Evolutionary conservation across 2,113 vertebrate genomes (phyloP).

Genomic region (Dasyornis broadbenti): DNA sequence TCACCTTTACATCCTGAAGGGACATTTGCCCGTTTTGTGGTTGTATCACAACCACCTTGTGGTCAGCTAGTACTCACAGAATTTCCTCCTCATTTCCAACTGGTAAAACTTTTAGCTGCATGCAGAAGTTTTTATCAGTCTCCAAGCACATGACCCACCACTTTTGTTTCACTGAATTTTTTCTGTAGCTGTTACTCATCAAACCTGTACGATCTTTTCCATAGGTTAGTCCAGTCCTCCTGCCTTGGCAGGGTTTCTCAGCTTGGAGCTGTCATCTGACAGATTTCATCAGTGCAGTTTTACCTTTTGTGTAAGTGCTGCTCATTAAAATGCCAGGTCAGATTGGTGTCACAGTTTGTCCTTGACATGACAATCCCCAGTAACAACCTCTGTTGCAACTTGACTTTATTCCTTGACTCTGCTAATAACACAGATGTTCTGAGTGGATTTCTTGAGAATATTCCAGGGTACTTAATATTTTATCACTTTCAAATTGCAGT

Average conservation of each 20-base stretch:
- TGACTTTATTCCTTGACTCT: background rate
- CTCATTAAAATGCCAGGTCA: background rate
- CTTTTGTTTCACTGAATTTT: background rate
- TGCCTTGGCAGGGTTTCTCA: background rate
- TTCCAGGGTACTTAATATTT: background rate
- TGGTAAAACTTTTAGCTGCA: background rate
- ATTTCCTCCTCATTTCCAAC: background rate
- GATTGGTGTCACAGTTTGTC: background rate
- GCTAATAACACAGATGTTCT: background rate
- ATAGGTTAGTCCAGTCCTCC: background rate
- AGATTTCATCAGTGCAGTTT: background rate
- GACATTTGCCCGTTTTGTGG: accelerated
- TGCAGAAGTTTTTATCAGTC: background rate
- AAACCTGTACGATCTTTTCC: background rate
- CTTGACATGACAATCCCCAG: background rate
- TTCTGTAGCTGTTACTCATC: background rate
- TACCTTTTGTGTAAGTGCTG: background rate
- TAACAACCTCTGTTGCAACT: background rate
- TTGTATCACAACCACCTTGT: background rate
- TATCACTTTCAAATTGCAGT: background rate
- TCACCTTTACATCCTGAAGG: background rate
- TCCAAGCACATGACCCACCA: accelerated
- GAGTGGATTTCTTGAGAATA: background rate
- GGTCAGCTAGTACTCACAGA: background rate
- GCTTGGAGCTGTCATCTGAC: background rate